phyloP scores from a whole-genome alignment of 2,113 vertebrate genomes.

The Pygoscelis antarcticus region DNA sequence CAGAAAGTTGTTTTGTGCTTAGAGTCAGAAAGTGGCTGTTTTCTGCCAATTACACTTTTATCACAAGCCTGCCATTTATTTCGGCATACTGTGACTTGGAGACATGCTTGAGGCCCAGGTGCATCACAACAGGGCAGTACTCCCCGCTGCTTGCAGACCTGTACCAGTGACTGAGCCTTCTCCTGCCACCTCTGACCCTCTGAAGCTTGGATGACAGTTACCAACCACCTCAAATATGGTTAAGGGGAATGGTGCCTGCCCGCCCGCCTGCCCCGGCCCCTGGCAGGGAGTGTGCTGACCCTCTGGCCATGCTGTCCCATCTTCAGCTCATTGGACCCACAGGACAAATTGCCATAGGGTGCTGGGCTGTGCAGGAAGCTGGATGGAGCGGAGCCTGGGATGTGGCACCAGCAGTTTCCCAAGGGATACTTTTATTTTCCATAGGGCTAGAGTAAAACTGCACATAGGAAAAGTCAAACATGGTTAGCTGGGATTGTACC shows the following conservation, averaged over 20 bases:
- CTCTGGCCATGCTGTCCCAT: neutral
- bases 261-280: rapidly evolving
- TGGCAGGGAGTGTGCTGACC: neutral
- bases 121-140: rapidly evolving
- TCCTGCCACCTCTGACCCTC: no score
- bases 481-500: neutral
- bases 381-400: neutral
- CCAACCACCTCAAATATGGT: no score
- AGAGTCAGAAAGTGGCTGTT: neutral
- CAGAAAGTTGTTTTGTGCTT: neutral
- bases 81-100: neutral
- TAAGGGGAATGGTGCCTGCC: no score
- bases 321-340: neutral
- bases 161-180: neutral
- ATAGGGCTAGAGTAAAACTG: neutral
- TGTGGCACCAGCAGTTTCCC: neutral
- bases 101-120: neutral
- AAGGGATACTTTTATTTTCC: neutral
- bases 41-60: neutral
- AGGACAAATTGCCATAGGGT: neutral
- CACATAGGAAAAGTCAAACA: neutral
- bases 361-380: neutral
- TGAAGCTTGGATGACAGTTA: neutral
- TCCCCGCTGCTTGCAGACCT: rapidly evolving
- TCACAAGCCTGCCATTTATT: neutral